Evolutionary conservation across 2,888 invertebrate genomes (phyloP).

Genomic region (Seira sanloemensis): DNA sequence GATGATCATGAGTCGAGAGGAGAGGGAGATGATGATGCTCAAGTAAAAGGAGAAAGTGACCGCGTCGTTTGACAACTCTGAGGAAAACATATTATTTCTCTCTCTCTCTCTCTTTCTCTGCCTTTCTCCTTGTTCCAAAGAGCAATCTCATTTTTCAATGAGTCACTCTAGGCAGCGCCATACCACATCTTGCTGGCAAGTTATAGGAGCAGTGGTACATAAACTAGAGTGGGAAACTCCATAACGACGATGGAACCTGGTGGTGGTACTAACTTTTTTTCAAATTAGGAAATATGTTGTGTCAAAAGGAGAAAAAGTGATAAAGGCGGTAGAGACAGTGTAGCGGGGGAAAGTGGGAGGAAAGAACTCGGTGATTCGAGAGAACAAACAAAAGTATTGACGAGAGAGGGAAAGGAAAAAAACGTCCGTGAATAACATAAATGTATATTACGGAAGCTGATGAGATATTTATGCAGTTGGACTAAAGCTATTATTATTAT

Average conservation of each 20-base stretch:
- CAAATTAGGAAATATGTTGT: constrained; percentile 15
- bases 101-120: too few relatives aligned
- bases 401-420: not conserved
- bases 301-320: constrained; percentile 10
- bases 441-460: not conserved
- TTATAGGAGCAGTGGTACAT: not conserved
- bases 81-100: too few relatives aligned
- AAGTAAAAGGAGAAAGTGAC: constrained; percentile 33
- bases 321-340: not conserved
- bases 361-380: not conserved
- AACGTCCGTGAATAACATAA: not conserved
- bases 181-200: not conserved
- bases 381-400: constrained; percentile 35
- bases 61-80: constrained; percentile 44
- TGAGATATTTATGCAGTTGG: constrained; percentile 10
- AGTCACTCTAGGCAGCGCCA: constrained; percentile 33
- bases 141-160: constrained; percentile 60
- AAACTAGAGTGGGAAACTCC: not conserved
- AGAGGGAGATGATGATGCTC: too few relatives aligned
- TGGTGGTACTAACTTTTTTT: constrained; percentile 3
- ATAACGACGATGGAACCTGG: not conserved
- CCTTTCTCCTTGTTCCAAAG: constrained; percentile 43
- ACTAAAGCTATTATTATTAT: not conserved
- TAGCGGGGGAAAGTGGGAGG: not conserved
- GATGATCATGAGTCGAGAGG: not conserved